Conservation (phyloP, 2,113 vertebrate genomes). For the Syrrhaptes paradoxus region DNA sequence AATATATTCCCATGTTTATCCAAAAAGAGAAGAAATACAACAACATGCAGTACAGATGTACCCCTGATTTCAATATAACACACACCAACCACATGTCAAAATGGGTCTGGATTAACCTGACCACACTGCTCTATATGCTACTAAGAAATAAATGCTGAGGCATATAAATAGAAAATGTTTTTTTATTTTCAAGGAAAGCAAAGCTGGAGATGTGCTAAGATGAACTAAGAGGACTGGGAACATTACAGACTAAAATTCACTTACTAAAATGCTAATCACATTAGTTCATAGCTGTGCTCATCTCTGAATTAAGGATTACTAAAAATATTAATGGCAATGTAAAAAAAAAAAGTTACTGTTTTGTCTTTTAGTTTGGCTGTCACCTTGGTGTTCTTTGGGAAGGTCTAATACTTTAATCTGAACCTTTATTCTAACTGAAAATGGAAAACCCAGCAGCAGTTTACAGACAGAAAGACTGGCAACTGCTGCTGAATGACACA, state of each 20-base stretch:
- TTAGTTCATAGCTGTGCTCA: not conserved
- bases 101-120: not conserved
- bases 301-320: not conserved
- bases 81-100: not conserved
- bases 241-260: not conserved
- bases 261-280: not conserved
- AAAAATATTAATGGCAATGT: not conserved
- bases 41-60: not conserved
- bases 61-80: not conserved
- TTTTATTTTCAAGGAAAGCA: not conserved
- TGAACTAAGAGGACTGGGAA: not conserved
- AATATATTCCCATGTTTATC: not conserved
- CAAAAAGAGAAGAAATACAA: not conserved
- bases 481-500: not conserved
- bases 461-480: conserved; percentile 1
- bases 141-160: not conserved
- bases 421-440: not conserved
- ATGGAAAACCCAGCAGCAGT: not conserved
- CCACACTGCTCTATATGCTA: not conserved
- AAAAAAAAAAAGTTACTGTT: not conserved
- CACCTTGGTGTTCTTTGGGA: not conserved
- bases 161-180: accelerated
- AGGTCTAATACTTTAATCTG: conserved; percentile 23
- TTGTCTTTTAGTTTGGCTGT: not conserved
- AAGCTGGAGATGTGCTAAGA: not conserved